A percentile compares a stretch with the other conserved stretches of the same genome.
Evolutionary conservation across 2,888 invertebrate species (phyloP).

Genomic region (Melikaiella ostensackeni): DNA sequence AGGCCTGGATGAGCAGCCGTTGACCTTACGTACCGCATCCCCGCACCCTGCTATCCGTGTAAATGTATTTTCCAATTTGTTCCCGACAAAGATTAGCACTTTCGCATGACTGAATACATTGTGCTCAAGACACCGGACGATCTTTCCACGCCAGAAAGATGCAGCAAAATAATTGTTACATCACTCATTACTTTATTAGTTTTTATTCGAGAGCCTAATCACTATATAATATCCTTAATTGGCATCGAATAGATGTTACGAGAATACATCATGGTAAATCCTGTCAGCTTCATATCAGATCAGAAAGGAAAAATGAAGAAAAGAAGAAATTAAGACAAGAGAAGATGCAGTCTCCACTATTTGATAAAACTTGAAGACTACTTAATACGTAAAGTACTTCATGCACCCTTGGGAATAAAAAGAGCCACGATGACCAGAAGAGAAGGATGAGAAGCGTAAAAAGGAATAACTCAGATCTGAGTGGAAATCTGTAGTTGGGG

Average conservation of each 20-base stretch:
- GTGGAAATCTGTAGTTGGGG: slow-evolving; percentile 47
- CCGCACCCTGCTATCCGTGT: slow-evolving; percentile 7
- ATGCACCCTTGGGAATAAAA: neutral
- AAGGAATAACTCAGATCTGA: slow-evolving; percentile 45
- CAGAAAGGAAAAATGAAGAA: neutral
- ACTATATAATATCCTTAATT: neutral
- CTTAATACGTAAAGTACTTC: slow-evolving; percentile 3
- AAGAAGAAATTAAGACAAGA: neutral
- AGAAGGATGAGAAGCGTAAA: neutral
- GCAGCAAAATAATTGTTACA: slow-evolving; percentile 39
- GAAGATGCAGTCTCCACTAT: neutral
- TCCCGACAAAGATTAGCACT: slow-evolving; percentile 27
- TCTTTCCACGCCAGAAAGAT: slow-evolving; percentile 14
- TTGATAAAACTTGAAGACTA: neutral
- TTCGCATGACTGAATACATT: slow-evolving; percentile 22
- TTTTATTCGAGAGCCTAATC: neutral
- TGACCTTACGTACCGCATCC: neutral
- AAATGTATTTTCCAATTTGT: slow-evolving; percentile 45
- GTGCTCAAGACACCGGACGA: slow-evolving; percentile 1
- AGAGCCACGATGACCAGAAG: neutral
- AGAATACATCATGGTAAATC: too few species aligned
- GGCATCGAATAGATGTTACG: too few species aligned
- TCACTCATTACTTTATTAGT: slow-evolving; percentile 31
- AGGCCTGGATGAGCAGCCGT: slow-evolving; percentile 22
- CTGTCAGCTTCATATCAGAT: neutral